Conservation (phyloP, 2,113 vertebrate species). For the Gymnocephalus cernua region DNA sequence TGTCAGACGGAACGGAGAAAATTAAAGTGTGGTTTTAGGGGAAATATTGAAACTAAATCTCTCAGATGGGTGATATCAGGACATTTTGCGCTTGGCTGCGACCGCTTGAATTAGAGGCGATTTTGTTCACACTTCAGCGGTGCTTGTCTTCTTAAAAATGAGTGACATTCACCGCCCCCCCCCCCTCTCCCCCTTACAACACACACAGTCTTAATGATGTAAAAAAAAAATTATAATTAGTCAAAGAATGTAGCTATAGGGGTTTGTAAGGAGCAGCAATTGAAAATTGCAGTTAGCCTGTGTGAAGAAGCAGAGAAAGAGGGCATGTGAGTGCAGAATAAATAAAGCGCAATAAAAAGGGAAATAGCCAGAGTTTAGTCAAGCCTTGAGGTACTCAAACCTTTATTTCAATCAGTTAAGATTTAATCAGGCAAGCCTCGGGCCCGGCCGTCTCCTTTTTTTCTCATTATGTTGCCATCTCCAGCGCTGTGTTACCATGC, state of each 20-base stretch:
- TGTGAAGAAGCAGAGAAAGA: slow-evolving; percentile 37
- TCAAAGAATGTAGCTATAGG: slow-evolving; percentile 91
- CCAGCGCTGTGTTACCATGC: slow-evolving; percentile 88
- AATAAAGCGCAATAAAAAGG: slow-evolving; percentile 83
- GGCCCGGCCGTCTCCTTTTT: slow-evolving; percentile 89
- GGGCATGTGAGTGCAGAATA: slow-evolving; percentile 72
- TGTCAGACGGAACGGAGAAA: background rate
- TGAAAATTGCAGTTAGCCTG: slow-evolving; percentile 83
- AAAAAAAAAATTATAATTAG: slow-evolving; percentile 90
- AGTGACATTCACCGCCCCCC: slow-evolving; percentile 86
- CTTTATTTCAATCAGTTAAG: slow-evolving; percentile 94
- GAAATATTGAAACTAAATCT: background rate
- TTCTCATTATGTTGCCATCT: slow-evolving; percentile 92
- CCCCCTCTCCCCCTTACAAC: slow-evolving; percentile 63
- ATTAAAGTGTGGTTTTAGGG: background rate
- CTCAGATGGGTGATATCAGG: slow-evolving; percentile 86
- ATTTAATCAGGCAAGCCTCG: slow-evolving; percentile 94
- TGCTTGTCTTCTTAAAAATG: slow-evolving; percentile 94
- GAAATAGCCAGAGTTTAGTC: slow-evolving; percentile 89
- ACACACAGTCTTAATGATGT: slow-evolving; percentile 88
- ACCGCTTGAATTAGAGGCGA: slow-evolving; percentile 85
- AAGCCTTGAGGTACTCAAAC: slow-evolving; percentile 87
- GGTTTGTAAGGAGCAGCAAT: slow-evolving; percentile 85
- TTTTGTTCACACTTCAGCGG: slow-evolving; percentile 94
- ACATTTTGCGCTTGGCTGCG: slow-evolving; percentile 88